Conservation (phyloP, 2,113 vertebrate species). For the Chauna torquata region DNA sequence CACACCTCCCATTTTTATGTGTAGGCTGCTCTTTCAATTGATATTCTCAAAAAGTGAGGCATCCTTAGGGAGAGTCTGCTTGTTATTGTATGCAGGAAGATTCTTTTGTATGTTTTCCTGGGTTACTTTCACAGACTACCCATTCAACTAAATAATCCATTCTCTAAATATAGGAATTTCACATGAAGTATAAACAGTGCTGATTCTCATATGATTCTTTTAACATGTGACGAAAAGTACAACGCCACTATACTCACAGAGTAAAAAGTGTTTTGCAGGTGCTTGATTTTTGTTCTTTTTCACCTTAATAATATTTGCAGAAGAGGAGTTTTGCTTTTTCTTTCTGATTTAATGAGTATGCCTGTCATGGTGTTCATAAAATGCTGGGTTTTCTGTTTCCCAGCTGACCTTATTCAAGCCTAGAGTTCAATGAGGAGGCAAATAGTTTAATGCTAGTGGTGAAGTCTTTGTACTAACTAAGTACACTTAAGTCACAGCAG, state of each 20-base stretch:
- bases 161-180: not conserved
- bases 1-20: not conserved
- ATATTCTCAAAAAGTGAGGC: not conserved
- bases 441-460: not conserved
- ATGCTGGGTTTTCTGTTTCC: not conserved
- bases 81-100: not conserved
- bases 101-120: not conserved
- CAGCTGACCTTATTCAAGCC: not conserved
- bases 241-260: not conserved
- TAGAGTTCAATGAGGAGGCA: not conserved
- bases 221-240: not conserved
- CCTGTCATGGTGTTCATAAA: not conserved
- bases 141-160: not conserved
- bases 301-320: not conserved
- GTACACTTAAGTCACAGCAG: not conserved
- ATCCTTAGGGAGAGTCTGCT: not conserved
- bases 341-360: not conserved
- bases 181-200: not conserved
- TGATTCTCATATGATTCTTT: not conserved
- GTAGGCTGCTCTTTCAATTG: not conserved
- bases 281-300: not conserved
- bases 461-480: constrained; percentile 14
- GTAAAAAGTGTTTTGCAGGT: not conserved
- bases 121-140: not conserved
- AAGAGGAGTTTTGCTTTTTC: not conserved